Evolutionary conservation across 2,888 invertebrate genomes (phyloP), one percentile per base, ranked within the genome.

Genomic region (Scaptomyza tumidula): DNA sequence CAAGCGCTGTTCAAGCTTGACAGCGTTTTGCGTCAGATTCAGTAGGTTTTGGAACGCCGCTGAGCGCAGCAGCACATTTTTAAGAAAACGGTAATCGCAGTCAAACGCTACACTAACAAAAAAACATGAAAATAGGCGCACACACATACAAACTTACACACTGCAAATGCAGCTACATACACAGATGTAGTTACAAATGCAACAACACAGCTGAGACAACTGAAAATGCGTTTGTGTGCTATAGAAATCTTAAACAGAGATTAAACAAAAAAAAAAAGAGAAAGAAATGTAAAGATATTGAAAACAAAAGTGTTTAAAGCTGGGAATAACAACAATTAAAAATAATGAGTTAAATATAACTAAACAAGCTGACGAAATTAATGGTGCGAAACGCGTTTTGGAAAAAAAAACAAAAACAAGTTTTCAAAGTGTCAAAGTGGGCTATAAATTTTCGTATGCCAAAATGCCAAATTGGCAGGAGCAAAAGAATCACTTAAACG

Each of bases 21-120:
- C 54, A 57, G 46, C 50, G 58, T 31, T 46, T 67, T 55, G 56
- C 54, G 48, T 60, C 53, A 56, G 75, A 86, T 45, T 84, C 72
- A 85, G 90, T 89, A 86, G 80, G 88, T 86, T 88, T 90, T 89
- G 75, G 86, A 89, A 88, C 89, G 81, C 89, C 90, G 88, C 78
- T 81, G 81, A 79, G 89, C 83, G 86, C 89, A 89, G 90, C 86
- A 79, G 88, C 79, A 79, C 59, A 77, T 62, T 70, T 74, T 59
- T 67, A 65, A 16, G 65, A 64, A 56, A 73, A 75, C 75, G 82
- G 82, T 82, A 86, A 75, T 67, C 59, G 65, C 57, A 76, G 56
- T 41, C 53, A 49, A 62, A 45, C 46, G 44, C 13, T 53, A 11
- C 19, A 49, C 45, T 43, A 43, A 46, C 55, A 53, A 58, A 62